These are phyloP conservation scores for Podarcis cretensis DNA, from an alignment of 2,113 vertebrate genomes.

Conservation along the genomic window DNA sequence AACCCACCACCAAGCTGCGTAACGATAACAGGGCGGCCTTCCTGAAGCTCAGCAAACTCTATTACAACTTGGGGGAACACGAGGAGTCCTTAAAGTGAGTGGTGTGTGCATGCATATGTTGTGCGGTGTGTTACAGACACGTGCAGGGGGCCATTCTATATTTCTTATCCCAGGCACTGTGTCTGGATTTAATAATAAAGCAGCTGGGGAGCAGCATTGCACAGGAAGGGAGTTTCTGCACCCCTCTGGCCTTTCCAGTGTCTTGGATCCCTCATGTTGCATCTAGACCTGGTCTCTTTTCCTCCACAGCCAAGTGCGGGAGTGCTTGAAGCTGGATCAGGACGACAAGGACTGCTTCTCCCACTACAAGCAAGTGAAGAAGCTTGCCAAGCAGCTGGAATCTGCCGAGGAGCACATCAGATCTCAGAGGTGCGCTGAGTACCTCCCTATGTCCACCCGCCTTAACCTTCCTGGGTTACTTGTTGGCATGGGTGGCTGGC, in stretches of 20 bases:
- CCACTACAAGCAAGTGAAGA: constrained; percentile 87
- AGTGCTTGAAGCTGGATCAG: constrained; percentile 86
- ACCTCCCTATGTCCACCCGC: neutral
- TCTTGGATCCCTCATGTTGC: too few relatives aligned
- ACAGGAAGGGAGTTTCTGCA: too few relatives aligned
- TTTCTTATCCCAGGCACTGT: too few relatives aligned
- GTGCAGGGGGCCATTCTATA: too few relatives aligned
- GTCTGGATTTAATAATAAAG: too few relatives aligned
- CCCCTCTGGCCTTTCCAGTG: neutral
- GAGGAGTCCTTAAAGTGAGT: constrained; percentile 81
- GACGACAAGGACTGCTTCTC: constrained; percentile 84
- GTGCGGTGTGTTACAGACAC: too few relatives aligned
- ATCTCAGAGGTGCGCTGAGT: constrained; percentile 69
- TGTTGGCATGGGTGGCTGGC: neutral
- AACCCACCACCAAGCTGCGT: constrained; percentile 78
- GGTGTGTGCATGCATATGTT: neutral
- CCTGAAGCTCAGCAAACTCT: constrained; percentile 82
- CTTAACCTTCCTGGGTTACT: neutral
- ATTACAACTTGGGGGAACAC: constrained; percentile 82
- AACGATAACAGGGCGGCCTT: constrained; percentile 84
- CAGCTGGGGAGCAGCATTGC: too few relatives aligned
- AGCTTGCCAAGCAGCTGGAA: constrained; percentile 84
- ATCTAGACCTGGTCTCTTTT: neutral
- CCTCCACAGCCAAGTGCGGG: constrained; percentile 79
- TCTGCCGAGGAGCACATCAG: constrained; percentile 79